Base-by-base conservation (phyloP, 2,113 vertebrate genomes). In the Melanerpes aurifrons region DNA sequence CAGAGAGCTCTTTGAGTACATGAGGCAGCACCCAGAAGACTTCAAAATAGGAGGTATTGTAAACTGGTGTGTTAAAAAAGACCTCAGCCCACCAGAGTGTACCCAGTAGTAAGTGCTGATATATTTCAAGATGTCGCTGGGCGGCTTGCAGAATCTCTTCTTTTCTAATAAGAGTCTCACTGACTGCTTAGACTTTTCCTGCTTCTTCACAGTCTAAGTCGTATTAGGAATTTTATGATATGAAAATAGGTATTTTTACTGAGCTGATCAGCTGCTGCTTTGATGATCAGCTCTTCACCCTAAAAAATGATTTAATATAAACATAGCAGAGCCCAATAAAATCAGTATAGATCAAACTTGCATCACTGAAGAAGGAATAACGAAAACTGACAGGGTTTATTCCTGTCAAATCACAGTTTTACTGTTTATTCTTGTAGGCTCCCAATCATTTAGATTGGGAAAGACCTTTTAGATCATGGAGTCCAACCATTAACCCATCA, bases 1-100 rank as follows among this genome's bases (percentile, higher is more conserved):
- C 94, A 97, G 97, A 12, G 98, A 99, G 6, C 94, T 99, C 96
- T 81, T 92, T 1, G 97, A 97, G 43, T 99, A 99, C 15, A 21
- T 99, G 1, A 95, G 74, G 75, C 95, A 80, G 2, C 98, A 99
- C 86, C 98, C 98, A 0, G 97, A 95, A 7, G 97, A 98, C 17
- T 99, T 99, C 89, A 76, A 86, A 28, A 1, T 21, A 40, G 86
- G 97, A 97, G 98, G 99, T 99, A 97, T 56, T 29, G 78, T 7
- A 40, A 29, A 8, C 15, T 67, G 35, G 15, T 31, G 1, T 17
- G 69, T 72, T 50, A 35, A 61, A 58, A 28, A 29, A 61, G 17
- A 29, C 4, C 28, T 31, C 74, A 32, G 70, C 43, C 12, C 64
- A 32, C 59, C 4, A 0, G 43, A 24, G 25, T 1, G 0, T 35